Base-by-base conservation (phyloP, 2,113 vertebrate genomes). In the Micronycteris hirsuta region DNA sequence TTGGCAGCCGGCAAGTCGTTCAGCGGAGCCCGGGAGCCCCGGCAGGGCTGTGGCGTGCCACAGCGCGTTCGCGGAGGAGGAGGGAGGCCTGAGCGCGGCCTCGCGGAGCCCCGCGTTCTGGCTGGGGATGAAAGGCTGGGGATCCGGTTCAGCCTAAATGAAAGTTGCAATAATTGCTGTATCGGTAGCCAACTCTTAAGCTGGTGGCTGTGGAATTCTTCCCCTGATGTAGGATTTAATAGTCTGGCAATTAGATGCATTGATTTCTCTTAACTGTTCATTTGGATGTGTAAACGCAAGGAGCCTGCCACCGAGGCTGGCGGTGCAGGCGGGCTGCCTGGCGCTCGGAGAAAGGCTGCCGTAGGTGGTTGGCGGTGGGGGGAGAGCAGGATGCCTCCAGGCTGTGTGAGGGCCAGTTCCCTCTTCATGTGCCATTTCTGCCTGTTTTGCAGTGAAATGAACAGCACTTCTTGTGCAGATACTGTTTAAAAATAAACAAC, bases 91-190 rank as follows among this genome's bases (percentile, higher is more conserved):
- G 95, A 89, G 92, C 14, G 45, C 74, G 82, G 86, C 28, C 1
- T 96, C 86, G 74, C 61, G 26, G 82, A 96, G 93, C 65, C 81
- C 22, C 47, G 93, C 26, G 33, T 93, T 93, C 61, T 97, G 85
- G 96, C 31, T 95, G 92, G 76, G 95, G 97, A 92, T 74, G 17
- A n/a, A 56, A 87, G 93, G 94, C 14, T 94, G 92, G 92, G 52
- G 93, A 86, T 97, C 95, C 70, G 84, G 33, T 97, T 98, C 94
- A 96, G 49, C 91, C 91, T 94, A 96, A 91, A 54, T 97, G 96
- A 98, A 98, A 98, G 97, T 97, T 97, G 94, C 52, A 93, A 85
- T 93, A 91, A 97, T 98, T 97, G 93, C 98, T 96, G 47, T 97
- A 97, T 97, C 96, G 52, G 82, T 95, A 97, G 96, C 96, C 98